Conservation (phyloP, 2,888 invertebrate species). For the Apeira syringaria region DNA sequence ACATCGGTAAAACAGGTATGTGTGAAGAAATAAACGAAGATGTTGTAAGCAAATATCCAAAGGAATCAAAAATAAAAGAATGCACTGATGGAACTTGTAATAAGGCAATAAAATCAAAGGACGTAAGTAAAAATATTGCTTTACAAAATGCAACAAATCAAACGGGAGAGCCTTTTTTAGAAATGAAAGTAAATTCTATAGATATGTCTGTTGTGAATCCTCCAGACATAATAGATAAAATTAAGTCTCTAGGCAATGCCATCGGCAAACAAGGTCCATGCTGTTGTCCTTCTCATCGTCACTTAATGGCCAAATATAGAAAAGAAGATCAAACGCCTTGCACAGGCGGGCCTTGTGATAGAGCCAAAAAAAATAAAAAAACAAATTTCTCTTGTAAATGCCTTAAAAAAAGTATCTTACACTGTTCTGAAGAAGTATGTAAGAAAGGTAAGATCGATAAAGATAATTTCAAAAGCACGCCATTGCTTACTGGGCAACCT, state of each 20-base stretch:
- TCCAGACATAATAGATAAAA: slow-evolving; percentile 33
- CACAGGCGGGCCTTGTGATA: slow-evolving; percentile 5
- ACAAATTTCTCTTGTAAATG: slow-evolving; percentile 6
- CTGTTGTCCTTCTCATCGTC: slow-evolving; percentile 28
- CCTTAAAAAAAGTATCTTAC: slow-evolving; percentile 12
- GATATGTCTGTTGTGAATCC: slow-evolving; percentile 39
- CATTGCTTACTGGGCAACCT: background rate
- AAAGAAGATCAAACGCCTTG: background rate
- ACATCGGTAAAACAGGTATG: background rate
- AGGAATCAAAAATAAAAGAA: background rate
- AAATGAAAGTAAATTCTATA: slow-evolving; percentile 38
- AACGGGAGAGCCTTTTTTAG: slow-evolving; percentile 35
- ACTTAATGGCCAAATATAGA: slow-evolving; percentile 2
- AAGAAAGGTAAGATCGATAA: background rate
- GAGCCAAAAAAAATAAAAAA: slow-evolving; percentile 15
- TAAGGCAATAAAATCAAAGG: background rate
- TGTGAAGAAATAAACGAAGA: background rate
- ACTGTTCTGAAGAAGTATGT: slow-evolving; percentile 43
- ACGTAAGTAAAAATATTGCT: background rate
- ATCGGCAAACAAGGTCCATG: slow-evolving; percentile 31
- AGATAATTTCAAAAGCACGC: background rate
- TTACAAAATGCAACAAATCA: slow-evolving; percentile 16
- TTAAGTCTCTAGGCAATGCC: slow-evolving; percentile 35
- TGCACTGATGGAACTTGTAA: slow-evolving; percentile 1
- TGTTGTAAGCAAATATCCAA: background rate